A percentile compares a stretch with the other conserved stretches of the same genome.
phyloP scores from a whole-genome alignment of 2,113 vertebrate species.

The Alectura lathami region DNA sequence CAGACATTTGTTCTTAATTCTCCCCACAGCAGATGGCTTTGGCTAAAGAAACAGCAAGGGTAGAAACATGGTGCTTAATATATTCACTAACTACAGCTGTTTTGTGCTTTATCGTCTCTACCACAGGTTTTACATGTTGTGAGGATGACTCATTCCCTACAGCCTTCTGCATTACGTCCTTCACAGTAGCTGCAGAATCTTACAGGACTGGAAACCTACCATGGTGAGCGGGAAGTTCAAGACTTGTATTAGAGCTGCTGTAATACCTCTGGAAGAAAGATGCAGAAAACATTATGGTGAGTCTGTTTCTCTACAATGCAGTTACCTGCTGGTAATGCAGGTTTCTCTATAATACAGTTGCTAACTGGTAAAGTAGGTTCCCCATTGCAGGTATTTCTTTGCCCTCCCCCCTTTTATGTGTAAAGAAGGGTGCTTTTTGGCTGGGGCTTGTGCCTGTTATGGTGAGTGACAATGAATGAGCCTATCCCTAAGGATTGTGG shows the following conservation, averaged over 20 bases:
- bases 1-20: not conserved
- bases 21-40: not conserved
- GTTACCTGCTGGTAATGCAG: not conserved
- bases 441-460: not conserved
- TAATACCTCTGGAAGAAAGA: not conserved
- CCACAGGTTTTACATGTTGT: not conserved
- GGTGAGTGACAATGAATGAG: not conserved
- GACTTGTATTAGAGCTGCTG: not conserved
- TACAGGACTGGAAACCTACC: fast-evolving
- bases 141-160: not conserved
- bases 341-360: not conserved
- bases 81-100: not conserved
- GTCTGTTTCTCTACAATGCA: not conserved
- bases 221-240: not conserved
- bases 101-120: not conserved
- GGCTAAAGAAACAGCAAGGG: not conserved
- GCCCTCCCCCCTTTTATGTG: fast-evolving
- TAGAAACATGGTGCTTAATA: not conserved
- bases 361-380: not conserved
- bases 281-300: not conserved
- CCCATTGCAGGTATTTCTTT: fast-evolving
- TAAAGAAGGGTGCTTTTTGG: not conserved
- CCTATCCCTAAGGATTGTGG: no score
- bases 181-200: fast-evolving
- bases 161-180: not conserved